Evolutionary conservation across 2,888 invertebrate genomes (phyloP).

Genomic region (Volucella zonaria): DNA sequence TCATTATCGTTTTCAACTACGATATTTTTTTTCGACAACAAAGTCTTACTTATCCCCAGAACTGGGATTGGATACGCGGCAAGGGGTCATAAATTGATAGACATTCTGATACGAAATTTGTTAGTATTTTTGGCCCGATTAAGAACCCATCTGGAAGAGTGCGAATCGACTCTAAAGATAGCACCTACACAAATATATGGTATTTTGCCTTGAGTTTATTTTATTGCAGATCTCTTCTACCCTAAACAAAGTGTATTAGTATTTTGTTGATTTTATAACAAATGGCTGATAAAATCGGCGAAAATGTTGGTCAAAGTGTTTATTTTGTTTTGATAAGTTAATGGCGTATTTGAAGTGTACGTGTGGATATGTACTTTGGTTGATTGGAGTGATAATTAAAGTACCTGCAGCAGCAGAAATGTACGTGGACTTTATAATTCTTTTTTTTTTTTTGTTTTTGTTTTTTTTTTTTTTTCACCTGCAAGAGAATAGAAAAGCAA

Average conservation of each 20-base stretch:
- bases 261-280: neutral
- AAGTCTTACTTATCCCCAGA: neutral
- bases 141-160: neutral
- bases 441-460: no score
- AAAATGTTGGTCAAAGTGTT: constrained; percentile 4
- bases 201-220: neutral
- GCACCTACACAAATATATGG: no score
- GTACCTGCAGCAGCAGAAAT: no score
- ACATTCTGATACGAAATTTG: constrained; percentile 55
- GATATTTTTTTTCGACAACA: neutral
- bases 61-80: neutral
- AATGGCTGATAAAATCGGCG: neutral
- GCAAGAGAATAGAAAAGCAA: no score
- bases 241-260: neutral
- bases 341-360: neutral
- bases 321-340: neutral
- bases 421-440: no score
- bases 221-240: neutral
- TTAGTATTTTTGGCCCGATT: constrained; percentile 45
- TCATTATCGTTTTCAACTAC: no score
- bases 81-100: constrained; percentile 29
- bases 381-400: no score
- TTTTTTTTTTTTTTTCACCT: no score
- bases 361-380: neutral
- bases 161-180: no score